Conservation (phyloP, 2,888 invertebrate genomes). For the Cerastis leucographa region DNA sequence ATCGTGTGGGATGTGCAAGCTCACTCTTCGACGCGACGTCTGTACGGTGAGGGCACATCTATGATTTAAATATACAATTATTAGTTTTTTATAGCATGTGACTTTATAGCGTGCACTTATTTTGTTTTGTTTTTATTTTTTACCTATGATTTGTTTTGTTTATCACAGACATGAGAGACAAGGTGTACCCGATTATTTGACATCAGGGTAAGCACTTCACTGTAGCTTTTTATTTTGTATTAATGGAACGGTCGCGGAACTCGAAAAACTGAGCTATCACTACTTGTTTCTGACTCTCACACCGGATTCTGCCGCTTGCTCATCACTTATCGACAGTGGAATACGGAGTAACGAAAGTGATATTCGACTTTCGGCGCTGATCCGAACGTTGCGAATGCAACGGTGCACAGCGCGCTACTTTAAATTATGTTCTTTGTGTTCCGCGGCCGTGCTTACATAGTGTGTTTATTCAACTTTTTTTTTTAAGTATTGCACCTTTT, state of each 20-base stretch:
- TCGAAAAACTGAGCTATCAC: not conserved
- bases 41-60: not conserved
- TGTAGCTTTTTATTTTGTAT: conserved; percentile 58
- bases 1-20: not conserved
- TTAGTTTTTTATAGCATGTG: conserved; percentile 43
- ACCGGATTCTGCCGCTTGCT: not conserved
- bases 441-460: conserved; percentile 17
- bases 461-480: conserved; percentile 29
- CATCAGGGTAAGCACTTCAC: conserved; percentile 87
- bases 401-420: not conserved
- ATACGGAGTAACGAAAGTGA: not conserved
- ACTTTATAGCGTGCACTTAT: conserved; percentile 56
- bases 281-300: not conserved
- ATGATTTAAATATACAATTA: not conserved
- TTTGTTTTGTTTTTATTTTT: conserved; percentile 75
- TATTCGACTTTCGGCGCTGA: not conserved
- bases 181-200: conserved; percentile 89
- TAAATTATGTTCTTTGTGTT: not conserved
- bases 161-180: conserved; percentile 89
- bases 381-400: not conserved
- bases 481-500: conserved; percentile 10
- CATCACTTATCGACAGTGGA: not conserved
- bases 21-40: not conserved
- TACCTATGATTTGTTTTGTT: conserved; percentile 81
- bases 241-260: not conserved